A percentile compares a stretch with the other conserved stretches of the same genome.
These are phyloP conservation scores for Yponomeuta evonymella DNA, from an alignment of 2,888 invertebrate genomes.

Conservation along the genomic window DNA sequence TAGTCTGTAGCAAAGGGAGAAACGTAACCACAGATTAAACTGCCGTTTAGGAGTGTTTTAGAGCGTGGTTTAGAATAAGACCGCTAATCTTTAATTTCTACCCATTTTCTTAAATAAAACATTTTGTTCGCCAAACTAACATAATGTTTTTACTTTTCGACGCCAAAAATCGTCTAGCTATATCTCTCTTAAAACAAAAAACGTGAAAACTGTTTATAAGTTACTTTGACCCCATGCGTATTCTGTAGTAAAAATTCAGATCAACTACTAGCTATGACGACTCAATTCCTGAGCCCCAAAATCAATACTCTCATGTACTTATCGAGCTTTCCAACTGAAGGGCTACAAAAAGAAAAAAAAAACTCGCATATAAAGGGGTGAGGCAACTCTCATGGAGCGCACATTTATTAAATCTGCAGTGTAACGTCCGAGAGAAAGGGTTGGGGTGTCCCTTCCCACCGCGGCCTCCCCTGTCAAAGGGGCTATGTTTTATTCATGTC, in stretches of 20 bases:
- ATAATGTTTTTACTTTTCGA: too few species aligned
- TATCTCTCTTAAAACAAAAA: too few species aligned
- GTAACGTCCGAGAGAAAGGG: slow-evolving; percentile 17
- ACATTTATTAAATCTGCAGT: slow-evolving; percentile 19
- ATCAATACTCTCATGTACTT: not conserved
- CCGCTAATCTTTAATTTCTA: too few species aligned
- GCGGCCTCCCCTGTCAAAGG: not conserved
- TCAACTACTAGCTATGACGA: not conserved
- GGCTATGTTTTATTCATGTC: slow-evolving; percentile 8
- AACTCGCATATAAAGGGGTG: not conserved
- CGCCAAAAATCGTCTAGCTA: too few species aligned
- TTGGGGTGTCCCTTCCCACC: slow-evolving; percentile 7
- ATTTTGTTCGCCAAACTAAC: too few species aligned
- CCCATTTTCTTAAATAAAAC: too few species aligned
- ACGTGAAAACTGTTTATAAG: too few species aligned
- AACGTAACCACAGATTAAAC: too few species aligned
- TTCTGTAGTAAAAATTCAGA: not conserved
- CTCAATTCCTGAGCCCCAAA: not conserved
- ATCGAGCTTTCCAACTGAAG: slow-evolving; percentile 5
- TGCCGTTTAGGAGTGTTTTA: too few species aligned
- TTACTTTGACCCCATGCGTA: not conserved
- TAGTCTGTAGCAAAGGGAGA: too few species aligned
- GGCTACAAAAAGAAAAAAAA: slow-evolving; percentile 2
- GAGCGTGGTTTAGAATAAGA: too few species aligned
- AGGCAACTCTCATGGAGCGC: slow-evolving; percentile 6